Evolutionary conservation across 2,888 invertebrate species (phyloP).

Genomic region (Altica lythri): DNA sequence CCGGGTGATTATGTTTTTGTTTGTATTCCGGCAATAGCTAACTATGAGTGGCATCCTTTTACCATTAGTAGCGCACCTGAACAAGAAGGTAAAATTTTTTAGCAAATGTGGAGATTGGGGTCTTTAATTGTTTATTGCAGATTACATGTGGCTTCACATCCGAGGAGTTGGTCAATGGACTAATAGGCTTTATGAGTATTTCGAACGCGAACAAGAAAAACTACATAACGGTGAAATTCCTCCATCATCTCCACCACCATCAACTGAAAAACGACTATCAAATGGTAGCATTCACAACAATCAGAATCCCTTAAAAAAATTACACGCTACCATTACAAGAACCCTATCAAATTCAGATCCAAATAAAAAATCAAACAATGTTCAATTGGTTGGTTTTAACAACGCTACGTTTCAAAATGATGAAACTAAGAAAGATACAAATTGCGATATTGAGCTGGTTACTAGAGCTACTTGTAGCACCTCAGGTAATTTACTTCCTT

Average conservation of each 20-base stretch:
- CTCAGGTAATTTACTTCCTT: slow-evolving; percentile 41
- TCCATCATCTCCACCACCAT: slow-evolving; percentile 44
- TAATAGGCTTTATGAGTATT: slow-evolving; percentile 81
- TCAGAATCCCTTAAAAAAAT: slow-evolving; percentile 51
- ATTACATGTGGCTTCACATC: slow-evolving; percentile 91
- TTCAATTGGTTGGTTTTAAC: slow-evolving; percentile 53
- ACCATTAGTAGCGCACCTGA: slow-evolving; percentile 96
- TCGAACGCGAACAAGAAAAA: slow-evolving; percentile 79
- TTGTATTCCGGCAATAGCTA: slow-evolving; percentile 88
- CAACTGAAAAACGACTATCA: slow-evolving; percentile 42
- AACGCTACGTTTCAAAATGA: slow-evolving; percentile 52
- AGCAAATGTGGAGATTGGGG: neutral
- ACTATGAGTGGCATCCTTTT: slow-evolving; percentile 97
- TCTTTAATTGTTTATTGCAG: slow-evolving; percentile 58
- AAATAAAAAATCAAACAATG: slow-evolving; percentile 45
- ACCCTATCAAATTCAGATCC: slow-evolving; percentile 60
- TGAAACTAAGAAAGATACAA: slow-evolving; percentile 36
- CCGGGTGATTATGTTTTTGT: slow-evolving; percentile 95
- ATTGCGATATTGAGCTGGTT: slow-evolving; percentile 43
- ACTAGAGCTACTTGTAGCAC: slow-evolving; percentile 48
- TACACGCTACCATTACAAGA: slow-evolving; percentile 58
- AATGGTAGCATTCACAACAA: slow-evolving; percentile 48
- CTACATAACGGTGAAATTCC: slow-evolving; percentile 69
- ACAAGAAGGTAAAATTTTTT: slow-evolving; percentile 71
- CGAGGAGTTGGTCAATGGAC: slow-evolving; percentile 95